These are phyloP conservation scores for Protomyctophum bolini DNA, from an alignment of 2,113 vertebrate genomes.

Conservation along the genomic window DNA sequence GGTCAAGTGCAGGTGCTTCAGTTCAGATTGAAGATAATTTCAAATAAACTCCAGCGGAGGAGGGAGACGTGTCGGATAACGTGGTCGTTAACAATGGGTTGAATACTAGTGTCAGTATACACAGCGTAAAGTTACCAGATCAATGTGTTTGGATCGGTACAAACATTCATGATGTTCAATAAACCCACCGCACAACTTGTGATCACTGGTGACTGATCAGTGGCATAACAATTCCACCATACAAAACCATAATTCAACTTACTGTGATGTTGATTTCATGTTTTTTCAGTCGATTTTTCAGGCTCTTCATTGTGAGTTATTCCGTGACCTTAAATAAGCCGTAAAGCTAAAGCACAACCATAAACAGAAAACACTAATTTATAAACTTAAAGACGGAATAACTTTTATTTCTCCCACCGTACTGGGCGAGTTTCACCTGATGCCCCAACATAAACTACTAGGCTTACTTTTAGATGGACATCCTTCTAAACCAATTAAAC, in stretches of 20 bases:
- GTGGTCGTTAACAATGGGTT: conserved; percentile 8
- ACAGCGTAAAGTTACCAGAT: not conserved
- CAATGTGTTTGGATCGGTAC: not conserved
- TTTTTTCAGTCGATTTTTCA: conserved; percentile 90
- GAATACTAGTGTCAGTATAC: not conserved
- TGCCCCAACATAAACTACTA: conserved; percentile 59
- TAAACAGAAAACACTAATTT: conserved; percentile 17
- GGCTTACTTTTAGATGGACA: conserved; percentile 43
- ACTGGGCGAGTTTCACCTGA: conserved; percentile 80
- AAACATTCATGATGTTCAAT: no score
- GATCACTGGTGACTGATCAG: not conserved
- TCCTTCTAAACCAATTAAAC: conserved; percentile 45
- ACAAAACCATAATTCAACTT: conserved; percentile 59
- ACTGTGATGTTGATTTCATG: conserved; percentile 87
- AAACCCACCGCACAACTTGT: not conserved
- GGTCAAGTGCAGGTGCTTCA: conserved; percentile 52
- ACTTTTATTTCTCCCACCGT: conserved; percentile 40
- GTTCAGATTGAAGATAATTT: conserved; percentile 9
- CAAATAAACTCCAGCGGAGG: conserved; percentile 29
- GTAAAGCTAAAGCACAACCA: conserved; percentile 13
- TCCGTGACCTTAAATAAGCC: conserved; percentile 1
- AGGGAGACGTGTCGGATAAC: conserved; percentile 40
- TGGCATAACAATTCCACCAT: conserved; percentile 7
- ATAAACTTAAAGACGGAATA: conserved; percentile 29
- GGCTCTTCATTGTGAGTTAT: conserved; percentile 85